Conservation (phyloP, 2,888 invertebrate species). For the Orthosia gracilis region DNA sequence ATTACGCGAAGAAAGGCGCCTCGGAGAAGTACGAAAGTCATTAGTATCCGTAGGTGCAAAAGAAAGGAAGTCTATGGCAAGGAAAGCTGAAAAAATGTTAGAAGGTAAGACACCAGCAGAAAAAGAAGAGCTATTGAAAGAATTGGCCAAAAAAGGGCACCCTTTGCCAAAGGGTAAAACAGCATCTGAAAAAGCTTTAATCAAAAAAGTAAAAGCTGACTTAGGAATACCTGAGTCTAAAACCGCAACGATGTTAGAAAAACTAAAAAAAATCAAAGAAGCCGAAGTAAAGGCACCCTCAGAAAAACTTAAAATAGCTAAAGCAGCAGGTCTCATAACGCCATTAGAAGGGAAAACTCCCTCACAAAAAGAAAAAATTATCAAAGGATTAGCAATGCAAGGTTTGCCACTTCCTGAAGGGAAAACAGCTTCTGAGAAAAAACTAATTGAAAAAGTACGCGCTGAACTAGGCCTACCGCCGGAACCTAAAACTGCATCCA, state of each 20-base stretch:
- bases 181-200: conserved; percentile 31
- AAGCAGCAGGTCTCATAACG: conserved; percentile 11
- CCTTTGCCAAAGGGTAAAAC: conserved; percentile 44
- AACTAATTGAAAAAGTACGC: conserved; percentile 6
- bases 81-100: conserved; percentile 39
- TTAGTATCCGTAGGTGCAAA: conserved; percentile 31
- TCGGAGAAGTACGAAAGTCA: conserved; percentile 42
- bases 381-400: conserved; percentile 4
- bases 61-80: conserved; percentile 33
- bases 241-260: conserved; percentile 32
- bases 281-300: neutral
- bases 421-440: conserved; percentile 20
- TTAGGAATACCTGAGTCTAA: conserved; percentile 40
- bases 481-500: conserved; percentile 64
- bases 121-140: conserved; percentile 51
- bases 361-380: conserved; percentile 19
- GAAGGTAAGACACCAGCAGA: conserved; percentile 34
- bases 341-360: conserved; percentile 15
- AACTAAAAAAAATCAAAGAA: neutral
- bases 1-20: conserved; percentile 39
- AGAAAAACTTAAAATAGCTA: neutral
- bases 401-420: conserved; percentile 19
- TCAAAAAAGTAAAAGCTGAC: conserved; percentile 37
- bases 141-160: conserved; percentile 40
- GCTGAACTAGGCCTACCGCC: conserved; percentile 62